Evolutionary conservation across 2,113 vertebrate species (phyloP).

Genomic region (Dinomys branickii): DNA sequence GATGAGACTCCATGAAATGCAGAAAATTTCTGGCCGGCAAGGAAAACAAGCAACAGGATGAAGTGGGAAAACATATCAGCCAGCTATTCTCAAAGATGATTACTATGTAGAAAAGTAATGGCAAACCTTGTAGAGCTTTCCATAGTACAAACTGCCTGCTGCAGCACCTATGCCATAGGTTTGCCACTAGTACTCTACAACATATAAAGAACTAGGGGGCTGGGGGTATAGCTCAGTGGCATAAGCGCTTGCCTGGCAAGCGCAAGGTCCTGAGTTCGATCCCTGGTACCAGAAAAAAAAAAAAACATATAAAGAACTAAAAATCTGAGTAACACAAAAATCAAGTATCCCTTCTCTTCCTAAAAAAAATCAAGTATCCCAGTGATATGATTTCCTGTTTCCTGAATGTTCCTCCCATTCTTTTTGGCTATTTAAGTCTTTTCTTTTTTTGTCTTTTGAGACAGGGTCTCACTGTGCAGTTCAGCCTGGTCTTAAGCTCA

Average conservation of each 20-base stretch:
- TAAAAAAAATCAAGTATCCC: background rate
- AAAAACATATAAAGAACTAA: background rate
- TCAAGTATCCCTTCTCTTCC: background rate
- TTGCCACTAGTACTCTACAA: background rate
- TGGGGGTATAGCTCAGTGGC: no score
- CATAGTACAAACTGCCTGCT: background rate
- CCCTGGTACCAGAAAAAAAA: no score
- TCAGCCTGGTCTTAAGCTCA: no score
- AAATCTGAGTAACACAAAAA: background rate
- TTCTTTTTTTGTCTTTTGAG: no score
- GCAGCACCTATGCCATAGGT: background rate
- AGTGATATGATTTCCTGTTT: background rate
- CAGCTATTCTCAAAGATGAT: background rate
- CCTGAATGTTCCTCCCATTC: slow-evolving; percentile 1
- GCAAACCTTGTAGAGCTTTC: background rate
- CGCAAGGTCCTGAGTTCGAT: no score
- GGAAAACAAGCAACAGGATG: background rate
- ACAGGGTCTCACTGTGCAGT: no score
- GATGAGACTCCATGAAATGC: background rate
- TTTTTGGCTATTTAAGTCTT: background rate
- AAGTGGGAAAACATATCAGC: background rate
- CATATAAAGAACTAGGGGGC: background rate
- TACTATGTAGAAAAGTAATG: background rate
- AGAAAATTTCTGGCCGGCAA: background rate
- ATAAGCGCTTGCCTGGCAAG: no score